Evolutionary conservation across 2,113 vertebrate species (phyloP).

Genomic region (Lepus europaeus): DNA sequence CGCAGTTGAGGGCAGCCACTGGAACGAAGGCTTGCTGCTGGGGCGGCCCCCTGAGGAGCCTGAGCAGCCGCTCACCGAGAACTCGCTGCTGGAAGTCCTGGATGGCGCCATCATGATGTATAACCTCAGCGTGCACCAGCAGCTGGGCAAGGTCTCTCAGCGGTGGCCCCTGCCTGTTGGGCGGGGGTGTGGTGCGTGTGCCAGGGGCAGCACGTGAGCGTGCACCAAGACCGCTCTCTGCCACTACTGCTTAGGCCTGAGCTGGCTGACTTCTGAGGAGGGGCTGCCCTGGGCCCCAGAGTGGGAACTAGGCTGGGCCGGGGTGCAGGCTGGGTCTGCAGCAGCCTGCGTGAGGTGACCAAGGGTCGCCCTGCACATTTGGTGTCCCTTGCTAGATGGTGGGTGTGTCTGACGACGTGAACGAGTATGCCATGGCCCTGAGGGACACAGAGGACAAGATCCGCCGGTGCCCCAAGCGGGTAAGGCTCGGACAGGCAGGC

Average conservation of each 20-base stretch:
- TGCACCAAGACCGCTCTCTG: neutral
- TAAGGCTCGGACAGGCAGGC: conserved; percentile 79
- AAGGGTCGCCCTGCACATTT: neutral
- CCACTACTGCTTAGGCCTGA: neutral
- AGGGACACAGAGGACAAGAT: conserved; percentile 99
- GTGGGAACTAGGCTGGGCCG: neutral
- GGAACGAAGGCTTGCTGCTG: conserved; percentile 96
- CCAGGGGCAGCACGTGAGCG: neutral
- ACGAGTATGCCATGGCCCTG: conserved; percentile 96
- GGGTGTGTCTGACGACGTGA: conserved; percentile 97
- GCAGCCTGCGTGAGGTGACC: neutral
- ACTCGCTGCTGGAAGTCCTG: conserved; percentile 96
- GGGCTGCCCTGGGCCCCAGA: neutral
- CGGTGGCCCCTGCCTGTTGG: rapidly evolving
- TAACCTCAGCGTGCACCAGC: conserved; percentile 98
- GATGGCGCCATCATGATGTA: conserved; percentile 99
- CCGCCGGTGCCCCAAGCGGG: conserved; percentile 92
- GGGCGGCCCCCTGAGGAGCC: conserved; percentile 95
- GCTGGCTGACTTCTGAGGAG: neutral
- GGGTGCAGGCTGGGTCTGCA: neutral
- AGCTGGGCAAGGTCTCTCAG: conserved; percentile 95
- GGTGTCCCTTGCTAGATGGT: conserved; percentile 92
- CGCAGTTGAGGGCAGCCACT: conserved; percentile 96
- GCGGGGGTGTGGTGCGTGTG: rapidly evolving
- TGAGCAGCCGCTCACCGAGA: conserved; percentile 94